These are phyloP conservation scores for Bombyx huttoni DNA, from an alignment of 2,888 invertebrate species.

Conservation along the genomic window DNA sequence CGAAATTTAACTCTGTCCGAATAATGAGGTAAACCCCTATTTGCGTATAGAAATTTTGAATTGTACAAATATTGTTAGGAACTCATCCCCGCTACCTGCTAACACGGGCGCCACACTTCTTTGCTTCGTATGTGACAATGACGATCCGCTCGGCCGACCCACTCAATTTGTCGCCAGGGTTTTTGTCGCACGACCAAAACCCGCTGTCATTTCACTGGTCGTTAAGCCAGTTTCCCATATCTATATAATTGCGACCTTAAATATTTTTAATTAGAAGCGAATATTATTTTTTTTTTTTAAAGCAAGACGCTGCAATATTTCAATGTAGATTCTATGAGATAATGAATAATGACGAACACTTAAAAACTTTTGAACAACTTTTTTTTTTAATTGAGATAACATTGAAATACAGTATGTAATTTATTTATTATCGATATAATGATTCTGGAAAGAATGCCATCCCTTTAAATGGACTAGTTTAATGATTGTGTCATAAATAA, in stretches of 20 bases:
- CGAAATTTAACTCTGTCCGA: not conserved
- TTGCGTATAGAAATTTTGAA: not conserved
- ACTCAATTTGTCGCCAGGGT: slow-evolving; percentile 45
- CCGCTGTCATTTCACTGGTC: slow-evolving; percentile 31
- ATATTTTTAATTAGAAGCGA: not conserved
- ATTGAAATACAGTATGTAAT: too few relatives aligned
- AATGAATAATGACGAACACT: too few relatives aligned
- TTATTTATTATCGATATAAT: too few relatives aligned
- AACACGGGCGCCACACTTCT: slow-evolving; percentile 17
- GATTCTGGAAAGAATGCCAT: too few relatives aligned
- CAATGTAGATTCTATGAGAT: too few relatives aligned
- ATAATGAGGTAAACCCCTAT: not conserved
- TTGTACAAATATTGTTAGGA: not conserved
- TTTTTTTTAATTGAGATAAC: too few relatives aligned
- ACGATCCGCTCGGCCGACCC: slow-evolving; percentile 15
- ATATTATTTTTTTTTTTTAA: not conserved
- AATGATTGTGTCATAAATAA: too few relatives aligned
- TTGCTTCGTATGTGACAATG: slow-evolving; percentile 39
- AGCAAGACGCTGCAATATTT: too few relatives aligned
- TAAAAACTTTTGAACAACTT: too few relatives aligned
- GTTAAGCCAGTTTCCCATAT: slow-evolving; percentile 38
- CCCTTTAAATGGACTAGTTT: too few relatives aligned
- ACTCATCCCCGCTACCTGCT: slow-evolving; percentile 4
- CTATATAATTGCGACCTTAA: not conserved
- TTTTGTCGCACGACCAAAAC: slow-evolving; percentile 31